Evolutionary conservation across 2,888 invertebrate species (phyloP), one percentile per base, ranked within the genome.

Genomic region (Idaea aversata): DNA sequence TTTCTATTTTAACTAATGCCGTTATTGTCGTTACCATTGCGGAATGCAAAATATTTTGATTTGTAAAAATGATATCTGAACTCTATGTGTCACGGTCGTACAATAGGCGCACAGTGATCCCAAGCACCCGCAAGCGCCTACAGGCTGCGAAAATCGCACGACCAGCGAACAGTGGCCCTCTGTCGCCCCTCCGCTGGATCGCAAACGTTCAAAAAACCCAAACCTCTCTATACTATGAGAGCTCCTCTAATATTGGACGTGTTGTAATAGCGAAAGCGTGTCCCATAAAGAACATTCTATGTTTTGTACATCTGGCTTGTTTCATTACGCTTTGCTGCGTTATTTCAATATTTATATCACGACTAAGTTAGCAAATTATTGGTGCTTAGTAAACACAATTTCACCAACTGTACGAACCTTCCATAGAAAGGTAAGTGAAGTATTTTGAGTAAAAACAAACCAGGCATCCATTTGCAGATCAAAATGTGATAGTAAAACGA

Each of bases 231-330:
- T 71, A 72, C 75, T 75, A 75, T 77, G 79, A 84, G 75, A 79
- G 88, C 71, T 85, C 88, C 78, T 72, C 66, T 74, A 70, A 83
- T 78, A 83, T 77, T 88, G 88, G 88, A 73, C 82, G 73, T 73
- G 72, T 77, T 82, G 81, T 88, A 88, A 88, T 86, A 88, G 87
- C 86, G 76, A 87, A 88, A 88, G 85, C 87, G 84, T 88, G 89
- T 88, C 84, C 80, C 87, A 88, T 88, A 89, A 88, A 88, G 88
- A 88, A 88, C 86, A 86, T 87, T 85, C 83, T 85, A 85, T 88
- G 85, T 88, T 87, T 85, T 86, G 85, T 87, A 87, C 88, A 88
- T 88, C 88, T 87, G 88, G 87, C 84, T 86, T 88, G 85, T 88
- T 88, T 88, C 88, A 88, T 88, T 87, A 86, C 81, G 78, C 77